Evolutionary conservation across 2,797 vertebrate species (phyloP), one percentile per base, ranked within the genome.

Genomic region (Tadarida brasiliensis): DNA sequence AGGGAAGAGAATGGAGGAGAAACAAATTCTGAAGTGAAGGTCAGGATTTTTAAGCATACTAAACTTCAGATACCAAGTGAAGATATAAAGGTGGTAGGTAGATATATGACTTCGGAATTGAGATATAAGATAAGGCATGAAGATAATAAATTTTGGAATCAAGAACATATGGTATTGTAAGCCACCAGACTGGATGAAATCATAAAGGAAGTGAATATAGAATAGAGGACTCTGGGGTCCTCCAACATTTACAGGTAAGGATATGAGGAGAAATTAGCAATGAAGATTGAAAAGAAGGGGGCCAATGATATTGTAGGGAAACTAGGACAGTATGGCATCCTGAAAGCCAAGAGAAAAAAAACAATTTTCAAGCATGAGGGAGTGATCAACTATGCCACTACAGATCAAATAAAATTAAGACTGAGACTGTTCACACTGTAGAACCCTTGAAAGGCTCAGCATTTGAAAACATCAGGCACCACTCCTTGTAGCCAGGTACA

Each of bases 21-120:
- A 73, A 77, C 22, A 68, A 20, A 26, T 63, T 89, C 84, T 78
- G 80, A 84, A 85, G 49, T 57, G 61, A 87, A 84, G 35, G 47
- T 47, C 61, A 70, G 89, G 51, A 76, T 71, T 89, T 89, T 92
- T 71, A 78, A 83, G 24, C 4, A n/a, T 61, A 77, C 14, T 30
- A 89, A 70, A 82, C 56, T 59, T 73, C 39, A 84, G 63, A 70
- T 49, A 70, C 33, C 30, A 61, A 83, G 85, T 77, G 22, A 85
- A 78, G 65, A 63, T 65, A 65, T 44, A 15, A 26, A 78, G 71
- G 24, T 92, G 85, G 85, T 49, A 71, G 30, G 33, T 56, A 7
- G 70, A 77, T 88, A 63, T 17, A 47, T 51, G 33, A 88, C 82
- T 92, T 67, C 88, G 54, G 63, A 83, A 49, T 83, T 83, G 33